A percentile compares a stretch with the other conserved stretches of the same genome.
phyloP scores from a whole-genome alignment of 2,888 invertebrate genomes.

The Tuberolachnus salignus region DNA sequence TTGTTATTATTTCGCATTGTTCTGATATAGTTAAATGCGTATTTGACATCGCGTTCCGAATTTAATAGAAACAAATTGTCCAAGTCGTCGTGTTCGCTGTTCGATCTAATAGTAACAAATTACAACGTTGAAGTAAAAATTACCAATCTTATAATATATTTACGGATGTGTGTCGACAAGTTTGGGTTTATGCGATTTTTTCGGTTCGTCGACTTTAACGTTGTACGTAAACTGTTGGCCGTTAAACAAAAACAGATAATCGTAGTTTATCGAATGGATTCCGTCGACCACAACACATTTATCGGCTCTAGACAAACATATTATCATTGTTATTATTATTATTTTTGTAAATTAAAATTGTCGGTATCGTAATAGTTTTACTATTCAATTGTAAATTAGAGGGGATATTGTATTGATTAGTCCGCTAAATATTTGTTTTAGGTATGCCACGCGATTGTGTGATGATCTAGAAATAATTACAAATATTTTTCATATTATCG shows the following conservation, averaged over 20 bases:
- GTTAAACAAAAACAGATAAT: conserved; percentile 44
- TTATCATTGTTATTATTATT: no score
- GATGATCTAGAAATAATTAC: no score
- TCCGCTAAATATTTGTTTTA: no score
- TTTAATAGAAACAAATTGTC: conserved; percentile 46
- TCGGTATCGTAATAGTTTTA: no score
- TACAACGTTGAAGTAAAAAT: no score
- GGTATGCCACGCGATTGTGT: no score
- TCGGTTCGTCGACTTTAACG: neutral
- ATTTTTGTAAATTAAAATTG: no score
- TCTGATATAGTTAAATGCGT: conserved; percentile 8
- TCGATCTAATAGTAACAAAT: neutral
- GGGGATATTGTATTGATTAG: no score
- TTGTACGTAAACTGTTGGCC: conserved; percentile 30
- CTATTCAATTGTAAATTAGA: neutral
- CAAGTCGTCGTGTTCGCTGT: neutral
- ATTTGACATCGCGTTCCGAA: neutral
- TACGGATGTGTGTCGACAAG: no score
- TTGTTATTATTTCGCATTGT: neutral
- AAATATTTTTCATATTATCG: no score
- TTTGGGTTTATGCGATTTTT: neutral
- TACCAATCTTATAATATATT: no score
- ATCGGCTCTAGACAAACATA: conserved; percentile 13
- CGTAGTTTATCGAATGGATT: neutral
- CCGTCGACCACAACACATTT: conserved; percentile 5